Evolutionary conservation across 2,113 vertebrate genomes (phyloP).

Genomic region (Hystrix brachyura): DNA sequence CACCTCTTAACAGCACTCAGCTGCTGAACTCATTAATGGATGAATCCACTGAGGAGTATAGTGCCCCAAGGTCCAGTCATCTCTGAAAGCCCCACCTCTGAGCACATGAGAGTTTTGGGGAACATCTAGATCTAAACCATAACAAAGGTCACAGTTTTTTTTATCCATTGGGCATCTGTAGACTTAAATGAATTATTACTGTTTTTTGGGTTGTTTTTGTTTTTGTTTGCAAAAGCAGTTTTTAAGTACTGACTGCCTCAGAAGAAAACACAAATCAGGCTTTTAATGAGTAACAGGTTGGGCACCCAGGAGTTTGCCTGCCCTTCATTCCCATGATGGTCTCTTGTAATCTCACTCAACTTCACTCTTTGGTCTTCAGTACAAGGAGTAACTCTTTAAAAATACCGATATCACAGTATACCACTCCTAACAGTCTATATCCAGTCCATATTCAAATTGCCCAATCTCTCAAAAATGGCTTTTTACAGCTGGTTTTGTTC

Average conservation of each 20-base stretch:
- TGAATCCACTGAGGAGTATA: not conserved
- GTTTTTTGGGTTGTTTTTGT: not conserved
- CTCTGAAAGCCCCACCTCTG: not conserved
- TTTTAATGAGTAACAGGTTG: not conserved
- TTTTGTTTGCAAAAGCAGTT: not conserved
- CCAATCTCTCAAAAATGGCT: conserved; percentile 1
- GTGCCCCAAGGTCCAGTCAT: not conserved
- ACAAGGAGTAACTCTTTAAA: not conserved
- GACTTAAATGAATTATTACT: not conserved
- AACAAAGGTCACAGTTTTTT: not conserved
- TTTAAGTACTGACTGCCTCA: not conserved
- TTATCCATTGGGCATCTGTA: not conserved
- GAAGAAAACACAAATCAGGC: not conserved
- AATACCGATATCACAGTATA: not conserved
- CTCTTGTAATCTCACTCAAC: not conserved
- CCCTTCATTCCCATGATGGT: not conserved
- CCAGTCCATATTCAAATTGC: not conserved
- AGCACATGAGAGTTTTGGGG: not conserved
- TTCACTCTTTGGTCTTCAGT: not conserved
- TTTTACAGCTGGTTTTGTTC: conserved; percentile 16
- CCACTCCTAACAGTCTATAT: conserved; percentile 29
- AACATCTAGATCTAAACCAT: not conserved
- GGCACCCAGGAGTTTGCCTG: not conserved
- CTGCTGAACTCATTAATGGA: not conserved
- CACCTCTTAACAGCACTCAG: not conserved